Evolutionary conservation across 2,113 vertebrate species (phyloP).

Genomic region (Aegotheles bennettii): DNA sequence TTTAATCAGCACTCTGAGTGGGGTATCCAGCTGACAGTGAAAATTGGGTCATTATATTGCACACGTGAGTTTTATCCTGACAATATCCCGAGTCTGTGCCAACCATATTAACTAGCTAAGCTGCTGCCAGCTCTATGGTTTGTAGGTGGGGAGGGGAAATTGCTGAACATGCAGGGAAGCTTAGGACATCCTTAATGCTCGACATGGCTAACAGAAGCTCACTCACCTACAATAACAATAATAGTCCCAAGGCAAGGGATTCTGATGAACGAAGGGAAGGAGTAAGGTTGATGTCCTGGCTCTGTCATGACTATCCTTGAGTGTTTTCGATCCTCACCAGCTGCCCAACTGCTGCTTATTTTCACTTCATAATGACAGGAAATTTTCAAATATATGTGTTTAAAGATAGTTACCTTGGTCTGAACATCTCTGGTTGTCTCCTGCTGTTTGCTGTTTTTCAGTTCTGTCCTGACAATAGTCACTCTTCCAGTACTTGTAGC

Average conservation of each 20-base stretch:
- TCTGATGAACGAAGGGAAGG: rapidly evolving
- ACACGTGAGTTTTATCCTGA: background rate
- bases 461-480: background rate
- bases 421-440: background rate
- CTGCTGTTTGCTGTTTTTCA: background rate
- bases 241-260: background rate
- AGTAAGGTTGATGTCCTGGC: background rate
- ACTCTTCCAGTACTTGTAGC: background rate
- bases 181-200: background rate
- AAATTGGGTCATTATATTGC: background rate
- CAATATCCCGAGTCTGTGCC: background rate
- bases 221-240: background rate
- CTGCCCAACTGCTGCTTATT: background rate
- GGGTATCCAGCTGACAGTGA: background rate
- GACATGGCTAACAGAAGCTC: background rate
- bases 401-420: background rate
- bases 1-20: background rate
- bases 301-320: background rate
- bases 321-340: background rate
- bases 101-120: background rate
- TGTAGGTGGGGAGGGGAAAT: background rate
- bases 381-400: background rate
- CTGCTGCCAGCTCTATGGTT: background rate
- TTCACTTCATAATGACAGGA: background rate
- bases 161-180: background rate